Evolutionary conservation across 2,888 invertebrate species (phyloP).

Genomic region (Endotricha flammealis): DNA sequence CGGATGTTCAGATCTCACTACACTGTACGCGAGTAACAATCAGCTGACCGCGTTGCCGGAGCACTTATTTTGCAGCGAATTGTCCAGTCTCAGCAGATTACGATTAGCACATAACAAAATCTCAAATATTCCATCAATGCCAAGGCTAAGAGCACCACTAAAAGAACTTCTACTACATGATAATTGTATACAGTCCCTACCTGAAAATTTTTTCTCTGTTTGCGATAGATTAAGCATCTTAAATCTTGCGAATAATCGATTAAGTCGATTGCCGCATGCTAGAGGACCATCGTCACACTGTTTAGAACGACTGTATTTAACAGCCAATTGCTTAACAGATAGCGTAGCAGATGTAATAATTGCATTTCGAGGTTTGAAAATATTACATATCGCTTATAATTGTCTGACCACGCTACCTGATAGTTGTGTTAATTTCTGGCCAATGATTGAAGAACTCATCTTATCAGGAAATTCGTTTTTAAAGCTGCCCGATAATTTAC

Average conservation of each 20-base stretch:
- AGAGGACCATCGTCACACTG: slow-evolving; percentile 79
- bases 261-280: slow-evolving; percentile 82
- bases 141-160: slow-evolving; percentile 80
- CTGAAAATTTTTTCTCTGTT: slow-evolving; percentile 86
- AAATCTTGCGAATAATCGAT: slow-evolving; percentile 88
- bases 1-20: slow-evolving; percentile 83
- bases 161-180: slow-evolving; percentile 86
- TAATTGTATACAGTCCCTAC: slow-evolving; percentile 85
- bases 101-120: slow-evolving; percentile 89
- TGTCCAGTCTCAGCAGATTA: slow-evolving; percentile 83
- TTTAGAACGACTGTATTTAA: slow-evolving; percentile 83
- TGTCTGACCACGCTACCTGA: slow-evolving; percentile 85
- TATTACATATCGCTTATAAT: slow-evolving; percentile 88
- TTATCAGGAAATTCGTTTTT: slow-evolving; percentile 89
- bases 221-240: slow-evolving; percentile 81
- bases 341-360: slow-evolving; percentile 82
- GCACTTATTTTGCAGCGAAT: slow-evolving; percentile 85
- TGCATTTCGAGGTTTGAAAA: slow-evolving; percentile 81
- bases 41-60: slow-evolving; percentile 83
- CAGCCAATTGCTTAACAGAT: slow-evolving; percentile 87
- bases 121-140: slow-evolving; percentile 84
- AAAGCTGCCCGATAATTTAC: slow-evolving; percentile 86
- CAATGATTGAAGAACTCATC: slow-evolving; percentile 88
- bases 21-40: slow-evolving; percentile 87
- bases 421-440: slow-evolving; percentile 85